Evolutionary conservation across 2,113 vertebrate species (phyloP).

Genomic region (Pardalotus punctatus): DNA sequence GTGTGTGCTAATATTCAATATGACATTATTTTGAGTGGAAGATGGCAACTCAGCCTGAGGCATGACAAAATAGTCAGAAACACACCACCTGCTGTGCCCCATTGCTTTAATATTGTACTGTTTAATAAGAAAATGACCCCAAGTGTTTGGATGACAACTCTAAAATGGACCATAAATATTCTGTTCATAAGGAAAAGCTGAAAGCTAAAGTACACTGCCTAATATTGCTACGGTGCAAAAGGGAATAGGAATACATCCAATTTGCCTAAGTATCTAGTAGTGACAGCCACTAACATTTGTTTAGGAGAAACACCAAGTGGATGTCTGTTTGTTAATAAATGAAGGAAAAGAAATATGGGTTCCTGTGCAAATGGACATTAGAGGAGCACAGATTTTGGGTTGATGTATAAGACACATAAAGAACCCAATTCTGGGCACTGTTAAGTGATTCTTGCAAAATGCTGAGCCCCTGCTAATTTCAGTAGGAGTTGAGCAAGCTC

Average conservation of each 20-base stretch:
- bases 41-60: conserved; percentile 38
- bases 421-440: conserved; percentile 28
- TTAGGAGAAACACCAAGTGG: conserved; percentile 28
- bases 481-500: conserved; percentile 44
- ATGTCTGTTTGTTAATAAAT: conserved; percentile 47
- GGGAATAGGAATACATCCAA: conserved; percentile 52
- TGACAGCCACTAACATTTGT: conserved; percentile 60
- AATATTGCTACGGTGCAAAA: conserved; percentile 40
- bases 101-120: conserved; percentile 36
- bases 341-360: conserved; percentile 41
- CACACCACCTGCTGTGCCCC: conserved; percentile 24
- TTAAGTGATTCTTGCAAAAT: conserved; percentile 41
- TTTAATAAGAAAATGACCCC: conserved; percentile 63
- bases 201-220: conserved; percentile 53
- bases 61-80: conserved; percentile 48
- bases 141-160: conserved; percentile 54
- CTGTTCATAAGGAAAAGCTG: conserved; percentile 27
- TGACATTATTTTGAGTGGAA: conserved; percentile 11
- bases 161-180: conserved; percentile 62
- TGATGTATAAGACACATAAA: conserved; percentile 43
- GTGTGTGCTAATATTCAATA: neutral
- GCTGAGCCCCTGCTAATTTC: conserved; percentile 55
- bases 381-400: conserved; percentile 15
- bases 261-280: conserved; percentile 57
- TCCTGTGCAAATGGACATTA: conserved; percentile 25